Evolutionary conservation across 1,140 invertebrate species (phyloP).

Genomic region (Thalassaphorura encarpata): DNA sequence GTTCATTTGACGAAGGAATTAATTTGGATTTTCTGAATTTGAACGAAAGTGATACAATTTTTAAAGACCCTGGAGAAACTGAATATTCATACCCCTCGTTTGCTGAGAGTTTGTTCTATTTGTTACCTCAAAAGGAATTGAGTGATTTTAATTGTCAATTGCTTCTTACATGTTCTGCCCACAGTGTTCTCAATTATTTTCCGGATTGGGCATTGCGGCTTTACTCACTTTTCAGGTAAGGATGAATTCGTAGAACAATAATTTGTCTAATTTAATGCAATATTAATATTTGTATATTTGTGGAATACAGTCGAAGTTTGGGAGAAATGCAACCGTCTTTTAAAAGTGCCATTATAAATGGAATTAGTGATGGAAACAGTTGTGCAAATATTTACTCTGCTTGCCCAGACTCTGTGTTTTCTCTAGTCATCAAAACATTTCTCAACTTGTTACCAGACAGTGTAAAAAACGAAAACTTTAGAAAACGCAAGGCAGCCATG

Average conservation of each 20-base stretch:
- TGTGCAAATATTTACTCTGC: background rate
- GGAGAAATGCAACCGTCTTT: background rate
- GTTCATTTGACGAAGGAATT: background rate
- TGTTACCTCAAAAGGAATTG: background rate
- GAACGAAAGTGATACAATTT: background rate
- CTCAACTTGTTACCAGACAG: background rate
- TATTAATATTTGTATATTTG: background rate
- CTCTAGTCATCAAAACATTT: background rate
- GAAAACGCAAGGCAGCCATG: background rate
- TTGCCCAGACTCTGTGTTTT: background rate
- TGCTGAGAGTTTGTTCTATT: too few species aligned
- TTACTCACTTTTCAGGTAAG: slow-evolving; percentile 2
- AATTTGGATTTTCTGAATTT: background rate
- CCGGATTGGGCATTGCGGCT: background rate
- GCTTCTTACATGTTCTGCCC: slow-evolving; percentile 2
- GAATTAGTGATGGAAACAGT: background rate
- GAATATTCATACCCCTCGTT: too few species aligned
- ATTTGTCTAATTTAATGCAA: too few species aligned
- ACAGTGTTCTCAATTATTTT: background rate
- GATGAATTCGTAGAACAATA: background rate
- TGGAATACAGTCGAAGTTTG: background rate
- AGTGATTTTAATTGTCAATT: background rate
- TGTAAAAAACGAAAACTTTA: background rate
- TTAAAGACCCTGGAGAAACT: too few species aligned
- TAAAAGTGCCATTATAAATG: background rate